Conservation (phyloP, 2,888 invertebrate genomes). For the Galerucella pusilla region DNA sequence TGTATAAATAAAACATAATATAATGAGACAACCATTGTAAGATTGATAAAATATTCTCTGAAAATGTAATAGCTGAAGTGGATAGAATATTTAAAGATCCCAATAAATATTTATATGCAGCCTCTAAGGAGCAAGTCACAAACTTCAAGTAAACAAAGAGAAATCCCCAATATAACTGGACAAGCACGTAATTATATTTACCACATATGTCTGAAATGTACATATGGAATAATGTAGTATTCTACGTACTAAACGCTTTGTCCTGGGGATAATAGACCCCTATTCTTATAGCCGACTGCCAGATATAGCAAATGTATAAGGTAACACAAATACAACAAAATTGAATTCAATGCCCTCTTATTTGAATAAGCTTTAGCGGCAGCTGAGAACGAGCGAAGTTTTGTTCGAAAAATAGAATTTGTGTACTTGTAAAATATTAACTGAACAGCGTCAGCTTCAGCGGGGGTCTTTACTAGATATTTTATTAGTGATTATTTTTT, state of each 20-base stretch:
- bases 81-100: no score
- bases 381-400: slow-evolving; percentile 39
- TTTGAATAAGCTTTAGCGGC: slow-evolving; percentile 39
- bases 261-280: slow-evolving; percentile 39
- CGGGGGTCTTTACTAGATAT: not conserved
- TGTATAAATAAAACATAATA: no score
- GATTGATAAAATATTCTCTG: no score
- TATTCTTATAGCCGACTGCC: slow-evolving; percentile 43
- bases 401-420: slow-evolving; percentile 24
- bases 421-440: slow-evolving; percentile 2
- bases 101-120: no score
- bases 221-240: slow-evolving; percentile 34
- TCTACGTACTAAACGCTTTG: slow-evolving; percentile 20
- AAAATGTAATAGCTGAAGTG: no score
- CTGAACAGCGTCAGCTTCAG: not conserved
- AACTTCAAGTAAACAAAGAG: not conserved
- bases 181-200: slow-evolving; percentile 55
- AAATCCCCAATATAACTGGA: slow-evolving; percentile 47
- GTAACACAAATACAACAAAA: slow-evolving; percentile 44
- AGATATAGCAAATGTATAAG: slow-evolving; percentile 21
- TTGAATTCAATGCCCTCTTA: slow-evolving; percentile 50
- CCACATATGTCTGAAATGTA: slow-evolving; percentile 60
- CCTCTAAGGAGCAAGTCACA: not conserved
- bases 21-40: no score
- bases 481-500: not conserved